Percentiles rank a stretch among this genome's conserved stretches.
Evolutionary conservation across 1,140 invertebrate genomes (phyloP).

Genomic region (Panagrolaimus sp.): DNA sequence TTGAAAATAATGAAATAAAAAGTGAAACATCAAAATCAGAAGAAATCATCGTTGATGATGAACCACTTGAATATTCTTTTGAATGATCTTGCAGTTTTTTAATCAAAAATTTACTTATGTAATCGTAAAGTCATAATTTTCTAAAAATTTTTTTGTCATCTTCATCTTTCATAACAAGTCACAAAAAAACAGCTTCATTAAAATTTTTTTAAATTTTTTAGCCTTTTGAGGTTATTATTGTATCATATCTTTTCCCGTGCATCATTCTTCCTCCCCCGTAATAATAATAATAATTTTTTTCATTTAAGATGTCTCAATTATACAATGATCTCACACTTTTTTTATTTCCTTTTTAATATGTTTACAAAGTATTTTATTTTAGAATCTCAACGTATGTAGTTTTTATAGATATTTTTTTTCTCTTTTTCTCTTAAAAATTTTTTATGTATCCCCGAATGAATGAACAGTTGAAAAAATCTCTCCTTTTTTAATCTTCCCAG

Average conservation of each 20-base stretch:
- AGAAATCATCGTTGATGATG: slow-evolving; percentile 3
- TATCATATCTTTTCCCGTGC: slow-evolving; percentile 1
- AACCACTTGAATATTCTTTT: slow-evolving; percentile 10
- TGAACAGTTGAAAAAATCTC: neutral
- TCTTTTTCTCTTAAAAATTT: neutral
- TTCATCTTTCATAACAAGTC: neutral
- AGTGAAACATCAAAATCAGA: neutral
- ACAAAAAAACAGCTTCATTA: neutral
- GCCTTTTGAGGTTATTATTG: neutral
- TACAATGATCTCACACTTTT: too few species aligned
- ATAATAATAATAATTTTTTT: too few species aligned
- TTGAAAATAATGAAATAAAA: neutral
- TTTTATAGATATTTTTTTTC: neutral
- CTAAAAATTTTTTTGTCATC: neutral
- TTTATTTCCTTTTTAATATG: neutral
- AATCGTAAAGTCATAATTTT: neutral
- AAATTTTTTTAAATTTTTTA: neutral
- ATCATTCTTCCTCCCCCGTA: neutral
- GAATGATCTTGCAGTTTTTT: neutral
- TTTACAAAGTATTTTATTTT: neutral
- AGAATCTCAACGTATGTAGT: neutral
- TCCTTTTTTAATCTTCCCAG: neutral
- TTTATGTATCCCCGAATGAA: neutral
- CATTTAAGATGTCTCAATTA: too few species aligned
- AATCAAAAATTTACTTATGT: too few species aligned